Conservation (phyloP, 2,888 invertebrate species). For the Lasioglossum malachurum region DNA sequence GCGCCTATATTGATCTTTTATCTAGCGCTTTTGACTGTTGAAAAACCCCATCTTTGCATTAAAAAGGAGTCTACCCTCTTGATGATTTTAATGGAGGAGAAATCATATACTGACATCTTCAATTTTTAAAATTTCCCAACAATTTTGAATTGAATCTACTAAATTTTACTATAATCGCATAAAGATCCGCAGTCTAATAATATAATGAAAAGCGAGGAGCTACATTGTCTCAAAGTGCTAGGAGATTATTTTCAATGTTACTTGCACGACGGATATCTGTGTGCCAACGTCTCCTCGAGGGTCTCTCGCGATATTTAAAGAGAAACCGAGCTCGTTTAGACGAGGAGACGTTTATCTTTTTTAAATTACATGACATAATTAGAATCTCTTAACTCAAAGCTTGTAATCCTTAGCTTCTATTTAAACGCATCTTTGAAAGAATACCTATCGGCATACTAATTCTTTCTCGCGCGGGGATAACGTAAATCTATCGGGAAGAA, state of each 20-base stretch:
- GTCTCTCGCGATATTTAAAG: slow-evolving; percentile 11
- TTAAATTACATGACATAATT: slow-evolving; percentile 43
- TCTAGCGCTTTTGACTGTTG: no score
- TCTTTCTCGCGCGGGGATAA: slow-evolving; percentile 31
- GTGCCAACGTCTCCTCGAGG: background rate
- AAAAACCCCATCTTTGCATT: no score
- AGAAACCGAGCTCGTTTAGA: slow-evolving; percentile 28
- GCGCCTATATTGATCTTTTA: no score
- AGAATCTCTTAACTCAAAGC: slow-evolving; percentile 50
- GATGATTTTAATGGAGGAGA: no score
- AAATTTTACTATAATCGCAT: no score
- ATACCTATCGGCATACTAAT: slow-evolving; percentile 36
- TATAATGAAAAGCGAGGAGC: slow-evolving; percentile 12
- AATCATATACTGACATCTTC: no score
- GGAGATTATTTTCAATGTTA: slow-evolving; percentile 42
- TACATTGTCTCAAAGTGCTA: slow-evolving; percentile 28
- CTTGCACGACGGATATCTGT: slow-evolving; percentile 25
- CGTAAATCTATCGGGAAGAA: slow-evolving; percentile 39
- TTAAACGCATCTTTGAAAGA: slow-evolving; percentile 39
- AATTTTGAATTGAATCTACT: no score
- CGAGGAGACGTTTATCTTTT: slow-evolving; percentile 25
- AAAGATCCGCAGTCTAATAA: slow-evolving; percentile 7
- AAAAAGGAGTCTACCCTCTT: no score
- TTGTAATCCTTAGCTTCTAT: slow-evolving; percentile 57
- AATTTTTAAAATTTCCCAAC: no score